Percentiles rank a stretch among this genome's conserved stretches.
phyloP scores from a whole-genome alignment of 2,797 vertebrate genomes.

The Danio aesculapii region DNA sequence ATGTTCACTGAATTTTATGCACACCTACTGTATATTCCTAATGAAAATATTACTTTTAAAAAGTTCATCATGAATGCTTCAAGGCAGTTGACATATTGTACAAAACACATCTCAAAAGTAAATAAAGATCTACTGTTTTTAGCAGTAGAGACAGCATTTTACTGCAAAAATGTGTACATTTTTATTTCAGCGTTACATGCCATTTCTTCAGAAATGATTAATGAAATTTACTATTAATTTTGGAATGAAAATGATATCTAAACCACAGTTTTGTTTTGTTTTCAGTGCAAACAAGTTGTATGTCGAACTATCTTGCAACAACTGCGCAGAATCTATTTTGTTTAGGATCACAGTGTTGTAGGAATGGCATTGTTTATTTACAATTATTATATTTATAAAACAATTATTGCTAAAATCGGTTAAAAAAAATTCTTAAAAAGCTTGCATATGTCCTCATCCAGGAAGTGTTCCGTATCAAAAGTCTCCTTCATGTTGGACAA shows the following conservation, averaged over 20 bases:
- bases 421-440: neutral
- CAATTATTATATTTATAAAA: too few species aligned
- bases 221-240: too few species aligned
- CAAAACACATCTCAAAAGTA: too few species aligned
- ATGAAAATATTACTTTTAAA: neutral
- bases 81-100: neutral
- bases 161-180: too few species aligned
- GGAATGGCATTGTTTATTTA: neutral
- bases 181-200: too few species aligned
- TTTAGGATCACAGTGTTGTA: neutral
- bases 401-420: too few species aligned
- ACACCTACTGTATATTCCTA: neutral
- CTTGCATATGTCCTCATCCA: slow-evolving; percentile 18
- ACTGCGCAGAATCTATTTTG: neutral
- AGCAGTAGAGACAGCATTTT: too few species aligned
- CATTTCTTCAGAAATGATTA: too few species aligned
- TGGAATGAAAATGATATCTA: too few species aligned
- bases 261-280: too few species aligned
- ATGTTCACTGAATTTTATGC: neutral
- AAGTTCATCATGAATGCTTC: neutral
- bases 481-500: neutral
- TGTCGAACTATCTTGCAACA: neutral
- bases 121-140: too few species aligned
- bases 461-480: slow-evolving; percentile 3
- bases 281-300: too few species aligned